phyloP scores from a whole-genome alignment of 35 echinoderm and acorn worm species.

The Hemicentrotus pulcherrimus region DNA sequence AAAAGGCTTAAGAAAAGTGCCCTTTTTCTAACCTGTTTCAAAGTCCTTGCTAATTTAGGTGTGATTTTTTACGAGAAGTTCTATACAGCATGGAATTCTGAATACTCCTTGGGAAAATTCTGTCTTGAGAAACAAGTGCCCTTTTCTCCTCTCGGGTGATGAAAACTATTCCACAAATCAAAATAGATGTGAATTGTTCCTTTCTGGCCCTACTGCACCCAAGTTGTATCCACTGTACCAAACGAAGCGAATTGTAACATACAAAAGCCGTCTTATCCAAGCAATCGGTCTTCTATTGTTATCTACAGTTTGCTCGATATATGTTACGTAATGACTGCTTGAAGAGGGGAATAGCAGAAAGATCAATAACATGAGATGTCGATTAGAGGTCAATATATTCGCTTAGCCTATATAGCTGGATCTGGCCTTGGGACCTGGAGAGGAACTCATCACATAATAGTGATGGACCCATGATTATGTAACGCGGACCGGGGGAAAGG shows the following conservation, averaged over 20 bases:
- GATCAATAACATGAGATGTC: not conserved
- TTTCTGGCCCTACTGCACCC: not conserved
- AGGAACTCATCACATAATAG: not conserved
- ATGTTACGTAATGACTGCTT: not conserved
- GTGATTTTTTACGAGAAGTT: too few relatives aligned
- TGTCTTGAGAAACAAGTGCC: too few relatives aligned
- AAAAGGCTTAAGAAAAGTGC: too few relatives aligned
- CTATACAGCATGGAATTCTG: too few relatives aligned
- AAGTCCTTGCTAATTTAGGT: too few relatives aligned
- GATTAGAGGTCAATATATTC: not conserved
- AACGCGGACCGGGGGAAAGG: not conserved
- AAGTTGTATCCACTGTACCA: not conserved
- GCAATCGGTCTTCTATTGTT: not conserved
- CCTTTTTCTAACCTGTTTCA: too few relatives aligned
- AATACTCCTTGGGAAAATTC: too few relatives aligned
- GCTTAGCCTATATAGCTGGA: not conserved
- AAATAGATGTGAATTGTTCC: not conserved
- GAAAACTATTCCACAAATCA: not conserved
- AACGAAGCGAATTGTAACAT: not conserved
- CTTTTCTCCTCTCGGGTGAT: too few relatives aligned
- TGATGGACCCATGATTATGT: not conserved
- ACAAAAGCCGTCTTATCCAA: not conserved
- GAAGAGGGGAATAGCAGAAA: not conserved
- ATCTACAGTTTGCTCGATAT: not conserved
- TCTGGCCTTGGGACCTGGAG: not conserved